Conservation (phyloP, 2,113 vertebrate species). For the Tragulus kanchil region DNA sequence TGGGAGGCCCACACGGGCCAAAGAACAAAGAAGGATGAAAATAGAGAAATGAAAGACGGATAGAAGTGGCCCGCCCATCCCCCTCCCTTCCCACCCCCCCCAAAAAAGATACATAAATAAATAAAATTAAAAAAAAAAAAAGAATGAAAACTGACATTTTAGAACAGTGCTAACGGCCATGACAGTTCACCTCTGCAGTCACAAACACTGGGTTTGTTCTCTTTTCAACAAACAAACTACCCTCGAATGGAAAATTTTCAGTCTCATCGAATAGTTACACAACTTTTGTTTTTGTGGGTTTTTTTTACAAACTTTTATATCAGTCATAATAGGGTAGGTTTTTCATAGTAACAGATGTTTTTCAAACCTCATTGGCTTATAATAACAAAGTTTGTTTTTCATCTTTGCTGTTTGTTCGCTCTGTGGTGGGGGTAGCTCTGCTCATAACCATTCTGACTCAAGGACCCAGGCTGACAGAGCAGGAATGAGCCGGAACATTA, state of each 20-base stretch:
- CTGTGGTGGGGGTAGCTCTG: not conserved
- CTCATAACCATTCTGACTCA: not conserved
- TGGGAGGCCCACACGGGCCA: no score
- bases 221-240: constrained; percentile 27
- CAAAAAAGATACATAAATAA: no score
- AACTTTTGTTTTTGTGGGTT: no score
- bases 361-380: not conserved
- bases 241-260: not conserved
- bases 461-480: not conserved
- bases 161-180: not conserved
- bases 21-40: no score
- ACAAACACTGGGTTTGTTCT: not conserved
- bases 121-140: no score
- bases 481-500: not conserved
- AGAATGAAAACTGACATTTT: not conserved
- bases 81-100: no score
- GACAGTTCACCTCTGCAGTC: not conserved
- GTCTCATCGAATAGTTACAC: not conserved
- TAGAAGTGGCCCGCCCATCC: no score
- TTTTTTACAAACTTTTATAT: not conserved
- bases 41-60: no score
- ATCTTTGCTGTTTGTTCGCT: not conserved
- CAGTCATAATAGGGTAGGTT: not conserved
- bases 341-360: not conserved
- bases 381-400: not conserved